These are phyloP conservation scores for Sapayoa aenigma DNA, from an alignment of 2,113 vertebrate genomes.

Conservation along the genomic window DNA sequence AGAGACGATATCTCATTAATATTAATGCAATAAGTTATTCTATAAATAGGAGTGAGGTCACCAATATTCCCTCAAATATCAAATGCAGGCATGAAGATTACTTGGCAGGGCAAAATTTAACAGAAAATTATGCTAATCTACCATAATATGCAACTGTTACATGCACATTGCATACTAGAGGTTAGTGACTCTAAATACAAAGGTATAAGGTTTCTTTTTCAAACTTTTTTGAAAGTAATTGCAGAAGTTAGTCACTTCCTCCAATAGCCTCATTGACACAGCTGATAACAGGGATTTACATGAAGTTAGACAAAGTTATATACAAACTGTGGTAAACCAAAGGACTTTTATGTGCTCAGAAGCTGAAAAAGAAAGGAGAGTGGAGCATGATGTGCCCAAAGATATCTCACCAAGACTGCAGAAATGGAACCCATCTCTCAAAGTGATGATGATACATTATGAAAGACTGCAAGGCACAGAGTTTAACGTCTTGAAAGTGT, in stretches of 20 bases:
- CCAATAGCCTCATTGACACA: background rate
- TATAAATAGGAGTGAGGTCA: background rate
- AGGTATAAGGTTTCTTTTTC: background rate
- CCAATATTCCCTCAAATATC: background rate
- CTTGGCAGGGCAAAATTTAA: background rate
- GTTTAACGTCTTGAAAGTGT: background rate
- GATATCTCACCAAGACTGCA: background rate
- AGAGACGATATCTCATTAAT: background rate
- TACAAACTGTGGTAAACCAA: background rate
- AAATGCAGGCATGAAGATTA: background rate
- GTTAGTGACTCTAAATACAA: background rate
- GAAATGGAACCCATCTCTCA: background rate
- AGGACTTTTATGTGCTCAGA: background rate
- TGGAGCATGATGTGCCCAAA: background rate
- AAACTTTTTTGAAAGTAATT: background rate
- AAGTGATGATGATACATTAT: too few relatives aligned
- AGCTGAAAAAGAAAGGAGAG: background rate
- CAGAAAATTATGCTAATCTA: background rate
- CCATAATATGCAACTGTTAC: background rate
- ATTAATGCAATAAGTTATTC: background rate
- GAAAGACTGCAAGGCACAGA: background rate
- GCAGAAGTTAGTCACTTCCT: background rate
- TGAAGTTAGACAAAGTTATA: background rate
- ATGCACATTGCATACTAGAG: background rate
- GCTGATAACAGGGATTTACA: background rate